Base-by-base conservation (phyloP, 2,888 invertebrate genomes). In the Polyommatus iphigenia region DNA sequence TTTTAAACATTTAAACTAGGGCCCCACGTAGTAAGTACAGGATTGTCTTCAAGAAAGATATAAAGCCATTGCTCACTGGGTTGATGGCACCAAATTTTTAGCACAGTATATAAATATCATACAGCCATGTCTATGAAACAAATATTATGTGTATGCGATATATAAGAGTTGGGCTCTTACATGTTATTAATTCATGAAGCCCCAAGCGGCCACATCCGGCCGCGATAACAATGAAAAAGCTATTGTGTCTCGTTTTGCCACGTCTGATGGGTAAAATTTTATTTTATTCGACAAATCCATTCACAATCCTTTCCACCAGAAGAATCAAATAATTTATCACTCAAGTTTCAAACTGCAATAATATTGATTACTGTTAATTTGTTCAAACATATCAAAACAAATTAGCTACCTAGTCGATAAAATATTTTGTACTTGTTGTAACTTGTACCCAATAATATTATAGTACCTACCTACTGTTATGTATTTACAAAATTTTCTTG, bases 321-420 rank as follows among this genome's bases (percentile, higher is more conserved):
- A 62, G 18, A 18, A 71, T 24, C 10, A 71, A 36, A 71, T 32
- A 71, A 36, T 71, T 29, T 8, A 71, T 29, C 18, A 32, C 32
- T 32, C 7, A 18, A 36, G 29, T 15, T 36, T 36, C 7, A 62
- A 62, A 62, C 18, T 72, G 41, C 41, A 41, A 41, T n/a, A 72
- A 41, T 72, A 71, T 71, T 71, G 7, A 71, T 71, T 62, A 36
- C 15, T 71, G 41, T 72, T 72, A 41, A 72, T 72, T 72, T 72
- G 71, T 72, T 41, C 10, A 36, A 41, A 41, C 72, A 72, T 72
- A 72, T 72, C 72, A 72, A 72, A 72, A 72, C 72, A 72, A 72
- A 41, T 72, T 41, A 72, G 72, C 72, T 72, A 72, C 41, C 72
- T 72, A 72, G 72, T 41, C 72, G 6, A 18, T 76, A 76, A 24